These are phyloP conservation scores for Cryptocephalus moraei DNA, from an alignment of 2,888 invertebrate species.

Conservation along the genomic window DNA sequence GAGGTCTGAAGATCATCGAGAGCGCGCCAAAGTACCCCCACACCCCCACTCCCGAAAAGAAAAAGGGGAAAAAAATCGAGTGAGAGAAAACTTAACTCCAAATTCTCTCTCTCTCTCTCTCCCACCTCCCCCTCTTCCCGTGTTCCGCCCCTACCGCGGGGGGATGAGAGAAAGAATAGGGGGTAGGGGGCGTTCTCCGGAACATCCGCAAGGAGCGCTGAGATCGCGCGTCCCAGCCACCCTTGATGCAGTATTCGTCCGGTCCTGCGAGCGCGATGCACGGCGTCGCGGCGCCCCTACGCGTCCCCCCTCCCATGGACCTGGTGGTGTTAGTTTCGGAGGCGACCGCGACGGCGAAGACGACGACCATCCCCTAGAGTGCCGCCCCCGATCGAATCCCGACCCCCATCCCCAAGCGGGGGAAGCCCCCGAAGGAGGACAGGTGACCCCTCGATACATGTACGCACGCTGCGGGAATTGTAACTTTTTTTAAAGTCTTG, in stretches of 20 bases:
- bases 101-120: background rate
- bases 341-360: constrained; percentile 22
- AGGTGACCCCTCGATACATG: too few species aligned
- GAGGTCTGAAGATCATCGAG: too few species aligned
- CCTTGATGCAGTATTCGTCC: constrained; percentile 37
- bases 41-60: too few species aligned
- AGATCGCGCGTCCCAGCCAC: constrained; percentile 31
- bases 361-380: constrained; percentile 25
- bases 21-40: too few species aligned
- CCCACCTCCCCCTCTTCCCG: background rate
- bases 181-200: constrained; percentile 6
- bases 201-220: constrained; percentile 34
- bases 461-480: too few species aligned
- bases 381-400: too few species aligned
- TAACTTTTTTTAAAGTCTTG: too few species aligned
- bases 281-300: constrained; percentile 26
- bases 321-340: constrained; percentile 15
- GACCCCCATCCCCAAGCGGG: too few species aligned
- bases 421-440: too few species aligned
- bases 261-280: constrained; percentile 29
- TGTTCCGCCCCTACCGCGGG: background rate
- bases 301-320: constrained; percentile 16
- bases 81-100: background rate
- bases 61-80: too few species aligned
- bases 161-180: constrained; percentile 1